Evolutionary conservation across 1,140 invertebrate species (phyloP), one percentile per base, ranked within the genome.

Genomic region (Diorhabda sublineata): DNA sequence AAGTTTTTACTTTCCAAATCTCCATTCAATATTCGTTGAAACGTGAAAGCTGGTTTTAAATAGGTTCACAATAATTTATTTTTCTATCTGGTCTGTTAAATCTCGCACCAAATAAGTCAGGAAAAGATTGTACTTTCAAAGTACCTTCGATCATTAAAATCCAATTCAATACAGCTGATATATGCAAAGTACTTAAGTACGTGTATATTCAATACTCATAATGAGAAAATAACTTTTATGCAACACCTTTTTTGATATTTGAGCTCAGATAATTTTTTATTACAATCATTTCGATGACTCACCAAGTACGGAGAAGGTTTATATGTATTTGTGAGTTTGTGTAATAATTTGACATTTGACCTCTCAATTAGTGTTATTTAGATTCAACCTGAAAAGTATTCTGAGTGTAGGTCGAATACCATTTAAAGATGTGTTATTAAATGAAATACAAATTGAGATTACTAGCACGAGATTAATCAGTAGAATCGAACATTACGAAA

Each of bases 191-290:
- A 52, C 47, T 52, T 52, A 2, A 26, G 26, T 26, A 26, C 26
- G 26, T 26, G 6, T 8, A 52, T n/a, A 52, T 6, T 8, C 47
- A 52, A 52, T 52, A 52, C n/a, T 8, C 47, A 52, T 52, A 52
- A 52, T 52, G 47, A n/a, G 6, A 52, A 6, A 52, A 52, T 52
- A n/a, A 3, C 47, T 52, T 52, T 52, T 52, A 52, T 52, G 47
- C 47, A 4, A 52, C 6, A 52, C 6, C 47, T 52, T 52, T 52
- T 52, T 52, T 26, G n/a, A n/a, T n/a, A 52, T 52, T 52, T 8
- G n/a, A 52, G n/a, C n/a, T 52, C 47, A 52, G n/a, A n/a, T 52
- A 52, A n/a, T 52, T 52, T 26, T 52, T 52, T 52, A 52, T 52
- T 52, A 52, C 47, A 52, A n/a, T 52, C 47, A 52, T 52, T n/a